Evolutionary conservation across 2,797 vertebrate genomes (phyloP), one percentile per base, ranked within the genome.

Genomic region (Lateolabrax maculatus): DNA sequence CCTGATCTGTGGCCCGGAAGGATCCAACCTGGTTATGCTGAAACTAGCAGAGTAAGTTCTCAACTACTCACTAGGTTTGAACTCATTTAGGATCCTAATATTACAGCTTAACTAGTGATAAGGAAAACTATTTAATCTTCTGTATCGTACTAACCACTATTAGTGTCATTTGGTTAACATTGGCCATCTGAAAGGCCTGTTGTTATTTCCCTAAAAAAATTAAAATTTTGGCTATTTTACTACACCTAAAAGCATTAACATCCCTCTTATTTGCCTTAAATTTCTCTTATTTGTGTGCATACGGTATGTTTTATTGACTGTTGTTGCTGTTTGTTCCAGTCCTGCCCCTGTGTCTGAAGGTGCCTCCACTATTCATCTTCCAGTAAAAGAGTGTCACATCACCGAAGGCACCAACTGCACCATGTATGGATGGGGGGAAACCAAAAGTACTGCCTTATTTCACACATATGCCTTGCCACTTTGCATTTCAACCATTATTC

Each of bases 391-490:
- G 71, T 99, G 98, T 87, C 97, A 95, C 74, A 97, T 99, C 92
- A 86, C 96, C 23, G 97, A 99, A 87, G 96, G 96, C 85, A 97
- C 96, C 79, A 95, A 94, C 81, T 99, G 98, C 93, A 96, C 96
- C 93, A 96, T 99, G 94, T 99, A 99, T 68, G 98, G 98, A 94
- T 99, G 98, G 98, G 98, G 98, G 90, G 97, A 99, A 91, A 99
- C 98, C 83, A 97, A 97, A 98, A 96, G 98, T 99, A 98, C 90
- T 90, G 87, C 49, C 70, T 52, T 66, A 76, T 71, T 72, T 56
- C 66, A 67, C 75, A 61, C 41, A 63, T 9, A 78, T 48, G 29
- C 57, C 27, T 29, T 60, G 8, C 4, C 69, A 67, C 58, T 18
- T 44, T 78, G 5, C 23, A 63, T 51, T 46, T 19, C 3, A 60